phyloP scores from a whole-genome alignment of 2,113 vertebrate genomes.

The Agelaius tricolor region DNA sequence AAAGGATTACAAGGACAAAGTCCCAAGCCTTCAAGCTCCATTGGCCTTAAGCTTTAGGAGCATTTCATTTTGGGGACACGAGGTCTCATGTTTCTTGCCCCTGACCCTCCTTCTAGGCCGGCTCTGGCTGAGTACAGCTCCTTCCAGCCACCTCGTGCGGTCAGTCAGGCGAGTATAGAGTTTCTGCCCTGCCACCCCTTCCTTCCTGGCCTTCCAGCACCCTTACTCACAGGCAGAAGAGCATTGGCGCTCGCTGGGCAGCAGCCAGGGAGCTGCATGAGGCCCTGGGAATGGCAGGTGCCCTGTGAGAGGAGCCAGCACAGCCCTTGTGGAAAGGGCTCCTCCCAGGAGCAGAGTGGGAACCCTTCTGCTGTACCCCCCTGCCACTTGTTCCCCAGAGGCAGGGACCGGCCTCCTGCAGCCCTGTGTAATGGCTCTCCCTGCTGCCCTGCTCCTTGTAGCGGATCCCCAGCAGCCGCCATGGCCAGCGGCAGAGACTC shows the following conservation, averaged over 20 bases:
- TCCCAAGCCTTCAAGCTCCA: background rate
- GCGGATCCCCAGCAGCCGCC: background rate
- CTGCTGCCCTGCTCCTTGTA: background rate
- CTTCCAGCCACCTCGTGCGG: background rate
- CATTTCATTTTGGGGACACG: background rate
- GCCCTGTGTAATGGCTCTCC: background rate
- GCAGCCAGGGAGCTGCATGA: background rate
- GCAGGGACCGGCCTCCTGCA: background rate
- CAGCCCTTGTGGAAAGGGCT: background rate
- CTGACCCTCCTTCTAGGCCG: rapidly evolving
- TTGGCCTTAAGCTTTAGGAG: background rate
- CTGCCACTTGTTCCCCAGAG: rapidly evolving
- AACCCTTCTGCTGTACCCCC: background rate
- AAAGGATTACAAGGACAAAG: background rate
- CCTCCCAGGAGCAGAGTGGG: background rate
- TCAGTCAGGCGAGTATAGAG: background rate
- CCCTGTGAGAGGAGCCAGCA: background rate
- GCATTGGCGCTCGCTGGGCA: background rate
- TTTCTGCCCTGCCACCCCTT: constrained; percentile 25
- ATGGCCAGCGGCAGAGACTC: constrained; percentile 83
- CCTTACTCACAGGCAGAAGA: constrained; percentile 17
- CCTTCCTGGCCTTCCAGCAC: background rate
- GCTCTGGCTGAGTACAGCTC: background rate
- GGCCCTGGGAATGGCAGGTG: background rate
- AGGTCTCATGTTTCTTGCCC: constrained; percentile 38